Evolutionary conservation across 2,888 invertebrate genomes (phyloP).

Genomic region (Sphaerophoria rueppellii): DNA sequence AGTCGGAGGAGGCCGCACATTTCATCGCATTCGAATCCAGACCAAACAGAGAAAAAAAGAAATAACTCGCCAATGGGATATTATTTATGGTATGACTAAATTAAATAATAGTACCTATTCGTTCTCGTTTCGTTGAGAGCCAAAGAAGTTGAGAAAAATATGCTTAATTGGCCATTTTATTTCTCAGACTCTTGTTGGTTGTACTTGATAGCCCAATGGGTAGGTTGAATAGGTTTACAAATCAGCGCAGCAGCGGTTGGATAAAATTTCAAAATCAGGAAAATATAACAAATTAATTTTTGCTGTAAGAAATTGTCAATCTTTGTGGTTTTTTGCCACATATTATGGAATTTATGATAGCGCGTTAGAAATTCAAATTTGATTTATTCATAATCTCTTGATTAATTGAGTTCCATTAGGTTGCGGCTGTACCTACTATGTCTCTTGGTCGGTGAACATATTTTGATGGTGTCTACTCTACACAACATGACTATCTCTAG

Average conservation of each 20-base stretch:
- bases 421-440: not conserved
- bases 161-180: slow-evolving; percentile 72
- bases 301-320: slow-evolving; percentile 1
- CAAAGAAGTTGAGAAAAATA: slow-evolving; percentile 24
- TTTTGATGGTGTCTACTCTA: not conserved
- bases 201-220: not conserved
- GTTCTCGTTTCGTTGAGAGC: slow-evolving; percentile 37
- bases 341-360: slow-evolving; percentile 26
- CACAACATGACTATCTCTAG: too few species aligned
- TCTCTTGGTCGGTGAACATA: not conserved
- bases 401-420: slow-evolving; percentile 61
- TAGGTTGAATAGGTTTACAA: not conserved
- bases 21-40: too few species aligned
- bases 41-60: not conserved
- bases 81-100: slow-evolving; percentile 74
- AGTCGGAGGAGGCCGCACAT: slow-evolving; percentile 35
- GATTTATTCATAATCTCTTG: slow-evolving; percentile 66
- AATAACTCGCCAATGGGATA: slow-evolving; percentile 64
- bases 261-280: not conserved
- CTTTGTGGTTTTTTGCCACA: too few species aligned
- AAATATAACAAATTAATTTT: not conserved
- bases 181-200: slow-evolving; percentile 31
- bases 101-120: slow-evolving; percentile 68
- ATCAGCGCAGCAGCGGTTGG: not conserved
- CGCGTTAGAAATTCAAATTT: slow-evolving; percentile 51